Evolutionary conservation across 2,113 vertebrate genomes (phyloP), one percentile per base, ranked within the genome.

Genomic region (Lutjanus erythropterus): DNA sequence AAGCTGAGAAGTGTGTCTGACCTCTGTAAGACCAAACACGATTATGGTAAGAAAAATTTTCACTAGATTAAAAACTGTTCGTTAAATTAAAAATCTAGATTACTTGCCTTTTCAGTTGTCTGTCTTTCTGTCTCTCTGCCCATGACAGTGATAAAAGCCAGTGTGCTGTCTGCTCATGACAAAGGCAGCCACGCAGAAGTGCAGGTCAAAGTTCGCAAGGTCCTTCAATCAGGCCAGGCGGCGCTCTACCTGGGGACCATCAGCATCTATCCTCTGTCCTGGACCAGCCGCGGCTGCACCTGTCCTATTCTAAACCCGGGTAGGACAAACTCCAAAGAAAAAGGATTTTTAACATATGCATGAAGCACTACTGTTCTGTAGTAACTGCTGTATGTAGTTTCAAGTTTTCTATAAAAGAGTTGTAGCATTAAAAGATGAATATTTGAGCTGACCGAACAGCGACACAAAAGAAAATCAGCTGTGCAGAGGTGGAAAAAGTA

Each of bases 221-320:
- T 97, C 53, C 89, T 97, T 46, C 96, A 93, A 53, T 95, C 95
- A 0, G 93, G 95, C 25, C 92, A 90, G 80, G 91, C 95, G 76
- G 73, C 91, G 11, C 95, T 97, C 21, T 65, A 86, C 35, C 87
- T 92, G 62, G 96, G 92, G 44, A 96, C 94, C 58, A 86, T 94
- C 88, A 96, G 88, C 41, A 92, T 97, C 78, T 97, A 95, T 78
- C 97, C 97, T 8, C 91, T 97, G 78, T 96, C 97, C 71, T 97
- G 97, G 97, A 97, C 96, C 76, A 96, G 95, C 78, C 96, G 95
- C 0, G 97, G 97, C 27, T 97, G 96, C 75, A 97, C 97, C 56
- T 97, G 97, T 83, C 97, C 97, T 3, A 94, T 97, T 70, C 94
- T 97, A 37, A 97, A 97, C 87, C 97, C 97, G 79, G 97, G 97